Base-by-base conservation (phyloP, 2,888 invertebrate species). In the Cataglyphis livida region DNA sequence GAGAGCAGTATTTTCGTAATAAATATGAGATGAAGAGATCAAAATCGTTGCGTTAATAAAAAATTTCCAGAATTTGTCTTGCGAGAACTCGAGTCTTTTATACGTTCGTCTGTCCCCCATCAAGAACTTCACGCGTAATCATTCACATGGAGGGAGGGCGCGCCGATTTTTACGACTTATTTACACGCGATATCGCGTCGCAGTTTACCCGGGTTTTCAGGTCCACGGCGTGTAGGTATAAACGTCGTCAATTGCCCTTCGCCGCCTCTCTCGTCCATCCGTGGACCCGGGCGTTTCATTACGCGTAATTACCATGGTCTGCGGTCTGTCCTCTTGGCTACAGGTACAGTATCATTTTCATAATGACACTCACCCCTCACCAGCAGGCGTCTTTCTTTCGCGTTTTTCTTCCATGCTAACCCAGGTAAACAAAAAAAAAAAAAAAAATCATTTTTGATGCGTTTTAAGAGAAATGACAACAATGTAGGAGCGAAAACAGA, bases 281-380 rank as follows among this genome's bases (percentile, higher is more conserved):
- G 86, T 90, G 91, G 91, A 92, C 91, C 91, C 86, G 91, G 92
- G 91, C 93, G 94, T 94, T 94, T 94, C 93, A 94, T 94, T 94
- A 94, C 92, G 91, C 92, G 92, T 94, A 94, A 94, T 94, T 94
- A 92, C 92, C 92, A 92, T 91, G 93, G 94, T 93, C 91, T 94
- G 93, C 93, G 94, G 94, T 94, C 92, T 91, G 91, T 93, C 91
- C 91, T 90, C 92, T 91, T 88, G 87, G 87, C 88, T 90, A 90
- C 90, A 91, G 91, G 91, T 92, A 93, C 92, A 91, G 93, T 94
- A 94, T 94, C 93, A 94, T 94, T 94, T 94, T 94, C 94, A 93
- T 94, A 94, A 94, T 94, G 90, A 94, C 90, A 91, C 92, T 87
- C 89, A 83, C 84, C 84, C 38, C 51, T 82, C 82, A 82, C 83